Conservation (phyloP, 2,888 invertebrate genomes). For the Portevinia maculata region DNA sequence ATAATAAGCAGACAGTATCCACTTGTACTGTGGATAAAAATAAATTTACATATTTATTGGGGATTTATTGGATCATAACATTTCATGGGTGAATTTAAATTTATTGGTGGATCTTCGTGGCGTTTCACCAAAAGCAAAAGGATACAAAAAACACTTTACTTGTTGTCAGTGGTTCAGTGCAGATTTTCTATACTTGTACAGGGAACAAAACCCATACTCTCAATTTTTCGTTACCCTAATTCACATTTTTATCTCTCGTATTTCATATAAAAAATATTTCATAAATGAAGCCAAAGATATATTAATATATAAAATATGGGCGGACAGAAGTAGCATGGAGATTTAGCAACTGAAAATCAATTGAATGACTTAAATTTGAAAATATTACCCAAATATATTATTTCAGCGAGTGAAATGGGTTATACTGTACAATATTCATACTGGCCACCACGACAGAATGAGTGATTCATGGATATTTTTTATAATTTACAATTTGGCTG, state of each 20-base stretch:
- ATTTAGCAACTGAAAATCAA: constrained; percentile 71
- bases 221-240: background rate
- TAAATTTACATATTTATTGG: constrained; percentile 63
- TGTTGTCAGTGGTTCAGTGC: constrained; percentile 32
- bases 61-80: constrained; percentile 73
- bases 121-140: constrained; percentile 11
- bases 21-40: constrained; percentile 3
- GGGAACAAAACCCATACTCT: constrained; percentile 32
- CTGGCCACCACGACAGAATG: background rate
- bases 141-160: constrained; percentile 24
- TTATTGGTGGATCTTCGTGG: constrained; percentile 49
- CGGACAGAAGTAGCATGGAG: constrained; percentile 9
- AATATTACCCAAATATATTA: constrained; percentile 58
- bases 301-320: background rate
- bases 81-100: constrained; percentile 72
- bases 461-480: constrained; percentile 61
- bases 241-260: constrained; percentile 59
- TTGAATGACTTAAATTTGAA: constrained; percentile 59
- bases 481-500: constrained; percentile 64
- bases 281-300: constrained; percentile 44
- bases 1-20: too few species aligned
- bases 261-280: constrained; percentile 63
- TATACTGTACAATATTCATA: background rate
- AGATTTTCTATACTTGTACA: constrained; percentile 42
- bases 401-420: background rate